A percentile compares a stretch with the other conserved stretches of the same genome.
These are phyloP conservation scores for Leistus spinibarbis DNA, from an alignment of 2,888 invertebrate genomes.

Conservation along the genomic window DNA sequence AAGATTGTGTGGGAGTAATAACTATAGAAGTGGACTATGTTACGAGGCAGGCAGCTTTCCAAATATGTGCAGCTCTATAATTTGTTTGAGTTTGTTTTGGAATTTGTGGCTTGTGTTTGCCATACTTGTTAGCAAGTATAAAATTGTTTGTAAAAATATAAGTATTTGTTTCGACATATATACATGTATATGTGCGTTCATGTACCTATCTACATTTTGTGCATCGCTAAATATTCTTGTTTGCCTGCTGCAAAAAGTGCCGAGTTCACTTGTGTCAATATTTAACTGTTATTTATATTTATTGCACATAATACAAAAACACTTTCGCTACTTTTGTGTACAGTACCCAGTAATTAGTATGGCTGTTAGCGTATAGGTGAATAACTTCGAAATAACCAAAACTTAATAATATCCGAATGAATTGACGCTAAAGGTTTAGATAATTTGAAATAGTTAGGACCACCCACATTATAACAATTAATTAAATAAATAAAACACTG, in stretches of 20 bases:
- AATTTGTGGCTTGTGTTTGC: background rate
- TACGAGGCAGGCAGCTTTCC: background rate
- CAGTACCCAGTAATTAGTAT: background rate
- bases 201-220: background rate
- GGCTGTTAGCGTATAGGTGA: background rate
- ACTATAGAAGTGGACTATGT: background rate
- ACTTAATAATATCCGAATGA: background rate
- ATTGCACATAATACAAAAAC: background rate
- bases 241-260: background rate
- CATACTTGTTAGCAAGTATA: background rate
- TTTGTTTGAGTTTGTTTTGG: background rate
- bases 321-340: background rate
- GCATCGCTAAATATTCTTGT: background rate
- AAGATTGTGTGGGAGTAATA: too few species aligned
- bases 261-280: background rate
- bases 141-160: background rate
- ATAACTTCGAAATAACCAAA: background rate
- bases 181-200: background rate
- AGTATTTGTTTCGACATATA: background rate
- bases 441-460: background rate
- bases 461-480: background rate
- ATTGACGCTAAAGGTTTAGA: background rate
- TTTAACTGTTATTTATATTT: background rate
- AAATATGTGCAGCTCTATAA: background rate
- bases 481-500: background rate